Evolutionary conservation across 92 coral and sea anemone genomes (phyloP).

Genomic region (Bergia puertoricense): DNA sequence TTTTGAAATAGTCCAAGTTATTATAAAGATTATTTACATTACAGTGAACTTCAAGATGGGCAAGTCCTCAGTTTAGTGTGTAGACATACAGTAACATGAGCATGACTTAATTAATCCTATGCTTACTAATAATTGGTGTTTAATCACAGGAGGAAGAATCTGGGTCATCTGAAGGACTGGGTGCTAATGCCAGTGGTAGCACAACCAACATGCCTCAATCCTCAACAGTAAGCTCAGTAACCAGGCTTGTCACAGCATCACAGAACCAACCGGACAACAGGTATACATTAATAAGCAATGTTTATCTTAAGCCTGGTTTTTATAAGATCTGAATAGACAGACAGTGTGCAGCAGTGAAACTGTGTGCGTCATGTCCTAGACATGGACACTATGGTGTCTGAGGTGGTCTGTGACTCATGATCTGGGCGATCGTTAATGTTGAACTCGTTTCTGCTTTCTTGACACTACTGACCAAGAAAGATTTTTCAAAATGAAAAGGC

Average conservation of each 20-base stretch:
- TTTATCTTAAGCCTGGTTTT: not conserved
- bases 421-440: no score
- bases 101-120: not conserved
- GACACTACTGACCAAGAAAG: no score
- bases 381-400: no score
- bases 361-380: no score
- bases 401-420: no score
- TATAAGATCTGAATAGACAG: no score
- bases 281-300: not conserved
- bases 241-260: not conserved
- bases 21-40: not conserved
- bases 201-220: not conserved
- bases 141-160: conserved; percentile 40
- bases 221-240: not conserved
- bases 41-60: not conserved
- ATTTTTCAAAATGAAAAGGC: no score
- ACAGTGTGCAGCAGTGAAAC: no score
- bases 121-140: not conserved
- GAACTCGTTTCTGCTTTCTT: no score
- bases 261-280: not conserved
- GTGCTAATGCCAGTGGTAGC: conserved; percentile 15
- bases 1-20: not conserved
- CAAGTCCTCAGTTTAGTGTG: not conserved
- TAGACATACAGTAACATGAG: no score
- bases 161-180: conserved; percentile 31